These are phyloP conservation scores for Microctonus aethiopoides DNA, from an alignment of 2,888 invertebrate genomes.

Conservation along the genomic window DNA sequence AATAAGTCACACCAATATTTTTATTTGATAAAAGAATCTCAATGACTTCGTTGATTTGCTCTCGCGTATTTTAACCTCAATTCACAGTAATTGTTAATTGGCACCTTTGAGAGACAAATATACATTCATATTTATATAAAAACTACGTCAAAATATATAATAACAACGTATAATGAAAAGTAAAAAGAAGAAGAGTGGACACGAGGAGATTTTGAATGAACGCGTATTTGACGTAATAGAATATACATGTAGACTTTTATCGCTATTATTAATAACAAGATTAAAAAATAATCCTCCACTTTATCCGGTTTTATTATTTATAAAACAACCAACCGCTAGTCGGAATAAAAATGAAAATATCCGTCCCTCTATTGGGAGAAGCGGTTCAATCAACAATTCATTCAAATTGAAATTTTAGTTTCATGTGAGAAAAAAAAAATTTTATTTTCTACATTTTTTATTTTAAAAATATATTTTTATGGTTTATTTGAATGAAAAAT, in stretches of 20 bases:
- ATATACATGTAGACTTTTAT: not conserved
- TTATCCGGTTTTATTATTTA: not conserved
- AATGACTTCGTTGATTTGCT: slow-evolving; percentile 9
- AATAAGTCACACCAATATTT: not conserved
- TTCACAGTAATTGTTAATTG: slow-evolving; percentile 22
- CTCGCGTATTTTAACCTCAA: slow-evolving; percentile 8
- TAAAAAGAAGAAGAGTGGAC: not conserved
- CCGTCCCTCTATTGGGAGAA: not conserved
- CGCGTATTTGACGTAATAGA: not conserved
- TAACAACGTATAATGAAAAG: no score
- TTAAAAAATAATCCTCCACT: not conserved
- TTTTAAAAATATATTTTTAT: not conserved
- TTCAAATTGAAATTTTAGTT: not conserved
- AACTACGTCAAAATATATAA: no score
- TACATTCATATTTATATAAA: not conserved
- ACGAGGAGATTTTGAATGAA: not conserved
- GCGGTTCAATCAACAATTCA: not conserved
- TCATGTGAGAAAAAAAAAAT: no score
- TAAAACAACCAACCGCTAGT: not conserved
- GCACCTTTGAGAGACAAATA: not conserved
- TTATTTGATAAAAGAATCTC: not conserved
- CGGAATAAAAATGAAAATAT: no score
- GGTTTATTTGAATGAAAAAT: not conserved
- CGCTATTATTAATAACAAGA: not conserved
- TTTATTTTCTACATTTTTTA: not conserved